These are phyloP conservation scores for Vannuccia rotundouncinata DNA, from an alignment of 2,888 invertebrate genomes.

Conservation along the genomic window DNA sequence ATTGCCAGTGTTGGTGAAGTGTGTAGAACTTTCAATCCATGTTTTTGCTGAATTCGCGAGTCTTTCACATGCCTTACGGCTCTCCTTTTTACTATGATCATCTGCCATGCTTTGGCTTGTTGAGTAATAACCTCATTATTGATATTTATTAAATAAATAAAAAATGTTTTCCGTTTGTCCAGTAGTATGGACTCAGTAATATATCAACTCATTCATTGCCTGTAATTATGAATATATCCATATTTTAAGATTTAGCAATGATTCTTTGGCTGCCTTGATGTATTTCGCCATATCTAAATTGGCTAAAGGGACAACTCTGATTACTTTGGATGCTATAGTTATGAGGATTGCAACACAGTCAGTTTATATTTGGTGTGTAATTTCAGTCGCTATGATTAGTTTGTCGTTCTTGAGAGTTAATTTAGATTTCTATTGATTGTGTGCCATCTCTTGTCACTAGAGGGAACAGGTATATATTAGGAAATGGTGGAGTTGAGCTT, in stretches of 20 bases:
- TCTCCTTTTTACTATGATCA: background rate
- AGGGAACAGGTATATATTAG: background rate
- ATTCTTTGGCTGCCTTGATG: background rate
- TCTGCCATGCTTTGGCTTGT: background rate
- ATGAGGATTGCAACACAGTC: background rate
- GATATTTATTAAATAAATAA: too few species aligned
- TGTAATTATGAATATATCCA: background rate
- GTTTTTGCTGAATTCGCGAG: background rate
- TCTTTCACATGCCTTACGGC: background rate
- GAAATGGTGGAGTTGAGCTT: too few species aligned
- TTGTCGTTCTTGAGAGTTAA: background rate
- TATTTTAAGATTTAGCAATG: background rate
- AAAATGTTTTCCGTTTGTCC: too few species aligned
- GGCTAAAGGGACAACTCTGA: background rate
- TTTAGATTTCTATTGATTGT: constrained; percentile 16
- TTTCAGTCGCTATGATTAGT: constrained; percentile 17
- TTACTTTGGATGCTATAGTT: background rate
- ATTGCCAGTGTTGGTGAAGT: background rate
- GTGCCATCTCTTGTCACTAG: constrained; percentile 12
- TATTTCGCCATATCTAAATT: background rate
- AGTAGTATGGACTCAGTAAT: background rate
- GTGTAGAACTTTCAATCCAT: background rate
- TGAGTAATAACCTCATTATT: background rate
- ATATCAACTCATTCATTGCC: background rate
- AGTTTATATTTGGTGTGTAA: constrained; percentile 6